Percentiles rank a stretch among this genome's conserved stretches.
These are phyloP conservation scores for Anastrepha ludens DNA, from an alignment of 1,140 invertebrate species.

Conservation along the genomic window DNA sequence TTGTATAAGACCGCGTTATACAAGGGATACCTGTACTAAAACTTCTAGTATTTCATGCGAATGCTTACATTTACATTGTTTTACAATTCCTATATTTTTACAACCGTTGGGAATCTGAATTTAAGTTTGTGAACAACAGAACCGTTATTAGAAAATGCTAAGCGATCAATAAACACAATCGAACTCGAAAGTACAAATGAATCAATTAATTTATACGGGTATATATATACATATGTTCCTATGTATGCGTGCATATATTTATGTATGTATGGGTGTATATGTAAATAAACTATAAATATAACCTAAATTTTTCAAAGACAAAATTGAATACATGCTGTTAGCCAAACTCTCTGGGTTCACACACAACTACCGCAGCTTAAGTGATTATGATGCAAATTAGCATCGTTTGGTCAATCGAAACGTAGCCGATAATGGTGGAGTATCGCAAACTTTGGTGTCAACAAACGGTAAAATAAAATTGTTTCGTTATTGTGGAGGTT, in stretches of 20 bases:
- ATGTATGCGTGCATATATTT: not conserved
- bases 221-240: too few species aligned
- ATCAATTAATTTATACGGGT: not conserved
- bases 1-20: too few species aligned
- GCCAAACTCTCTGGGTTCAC: not conserved
- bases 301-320: not conserved
- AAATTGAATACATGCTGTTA: not conserved
- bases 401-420: not conserved
- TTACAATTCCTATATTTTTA: too few species aligned
- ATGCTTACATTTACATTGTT: too few species aligned
- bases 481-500: too few species aligned
- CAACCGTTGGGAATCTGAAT: too few species aligned
- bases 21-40: too few species aligned
- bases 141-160: too few species aligned
- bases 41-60: too few species aligned
- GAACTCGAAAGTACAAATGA: not conserved
- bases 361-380: not conserved
- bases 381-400: constrained; percentile 1
- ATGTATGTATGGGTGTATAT: not conserved
- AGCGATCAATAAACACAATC: too few species aligned
- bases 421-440: not conserved
- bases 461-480: constrained; percentile 19
- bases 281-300: not conserved
- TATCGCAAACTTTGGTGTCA: constrained; percentile 27
- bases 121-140: too few species aligned